A percentile compares a stretch with the other conserved stretches of the same genome.
phyloP scores from a whole-genome alignment of 2,888 invertebrate species.

The Chaetogeoica ovagalla region DNA sequence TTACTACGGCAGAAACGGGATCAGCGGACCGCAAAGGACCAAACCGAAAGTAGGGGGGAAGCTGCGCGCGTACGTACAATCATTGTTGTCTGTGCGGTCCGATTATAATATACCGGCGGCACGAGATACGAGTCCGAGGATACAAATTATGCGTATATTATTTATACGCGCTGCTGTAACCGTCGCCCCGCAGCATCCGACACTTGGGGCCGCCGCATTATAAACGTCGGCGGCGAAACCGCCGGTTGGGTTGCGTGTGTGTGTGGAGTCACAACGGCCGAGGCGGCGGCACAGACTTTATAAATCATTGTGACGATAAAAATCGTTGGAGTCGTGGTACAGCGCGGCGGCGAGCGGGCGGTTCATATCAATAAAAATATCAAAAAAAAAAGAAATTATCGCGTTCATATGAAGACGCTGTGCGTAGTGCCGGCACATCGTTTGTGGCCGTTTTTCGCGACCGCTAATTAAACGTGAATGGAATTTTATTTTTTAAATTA shows the following conservation, averaged over 20 bases:
- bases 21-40: no score
- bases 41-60: background rate
- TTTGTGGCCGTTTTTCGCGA: no score
- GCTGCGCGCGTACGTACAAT: background rate
- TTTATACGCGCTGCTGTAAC: no score
- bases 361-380: no score
- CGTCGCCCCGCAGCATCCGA: background rate
- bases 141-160: constrained; percentile 43
- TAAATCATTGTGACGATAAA: constrained; percentile 46
- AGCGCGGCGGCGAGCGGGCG: no score
- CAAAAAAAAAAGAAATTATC: no score
- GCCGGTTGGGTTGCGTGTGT: no score
- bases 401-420: no score
- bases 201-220: background rate
- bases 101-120: background rate
- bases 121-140: constrained; percentile 11
- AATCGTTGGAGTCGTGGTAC: constrained; percentile 7
- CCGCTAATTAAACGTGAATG: no score
- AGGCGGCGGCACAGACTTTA: constrained; percentile 6
- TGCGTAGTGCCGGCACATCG: no score
- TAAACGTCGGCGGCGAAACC: background rate
- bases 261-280: background rate
- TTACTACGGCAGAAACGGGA: background rate
- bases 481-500: no score
- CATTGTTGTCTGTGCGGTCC: constrained; percentile 52